A percentile compares a stretch with the other conserved stretches of the same genome.
Evolutionary conservation across 2,888 invertebrate species (phyloP).

Genomic region (Polymixis flavicincta): DNA sequence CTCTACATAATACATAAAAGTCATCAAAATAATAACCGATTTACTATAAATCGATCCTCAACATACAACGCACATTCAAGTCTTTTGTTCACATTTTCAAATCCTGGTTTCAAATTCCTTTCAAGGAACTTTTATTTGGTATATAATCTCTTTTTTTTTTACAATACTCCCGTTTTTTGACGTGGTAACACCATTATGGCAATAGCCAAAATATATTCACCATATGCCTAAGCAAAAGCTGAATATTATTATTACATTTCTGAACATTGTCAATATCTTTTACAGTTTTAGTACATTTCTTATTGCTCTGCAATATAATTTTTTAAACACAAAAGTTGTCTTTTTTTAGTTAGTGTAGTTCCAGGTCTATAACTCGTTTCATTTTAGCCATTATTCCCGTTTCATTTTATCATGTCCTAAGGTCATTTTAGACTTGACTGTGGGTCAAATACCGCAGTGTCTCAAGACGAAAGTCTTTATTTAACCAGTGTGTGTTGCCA

Average conservation of each 20-base stretch:
- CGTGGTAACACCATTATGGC: neutral
- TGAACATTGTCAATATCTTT: neutral
- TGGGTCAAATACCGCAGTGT: too few relatives aligned
- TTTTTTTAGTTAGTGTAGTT: too few relatives aligned
- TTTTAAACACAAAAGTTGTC: too few relatives aligned
- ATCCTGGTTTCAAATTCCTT: conserved; percentile 1
- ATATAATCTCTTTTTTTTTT: conserved; percentile 18
- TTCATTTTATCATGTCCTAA: neutral
- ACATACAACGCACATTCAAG: neutral
- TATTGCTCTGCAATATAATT: neutral
- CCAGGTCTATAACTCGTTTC: too few relatives aligned
- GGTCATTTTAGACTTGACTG: too few relatives aligned
- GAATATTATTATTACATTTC: neutral
- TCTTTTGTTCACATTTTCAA: neutral
- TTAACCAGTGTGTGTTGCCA: too few relatives aligned
- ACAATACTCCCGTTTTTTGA: neutral
- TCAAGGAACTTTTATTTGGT: neutral
- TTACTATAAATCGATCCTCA: neutral
- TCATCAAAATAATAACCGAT: neutral
- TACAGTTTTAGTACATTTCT: neutral
- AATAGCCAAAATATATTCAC: too few relatives aligned
- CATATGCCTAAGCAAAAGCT: neutral
- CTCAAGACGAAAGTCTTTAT: too few relatives aligned
- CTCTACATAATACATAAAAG: neutral
- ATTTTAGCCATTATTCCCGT: neutral